phyloP scores from a whole-genome alignment of 2,113 vertebrate genomes.

The Misgurnus mizolepis region DNA sequence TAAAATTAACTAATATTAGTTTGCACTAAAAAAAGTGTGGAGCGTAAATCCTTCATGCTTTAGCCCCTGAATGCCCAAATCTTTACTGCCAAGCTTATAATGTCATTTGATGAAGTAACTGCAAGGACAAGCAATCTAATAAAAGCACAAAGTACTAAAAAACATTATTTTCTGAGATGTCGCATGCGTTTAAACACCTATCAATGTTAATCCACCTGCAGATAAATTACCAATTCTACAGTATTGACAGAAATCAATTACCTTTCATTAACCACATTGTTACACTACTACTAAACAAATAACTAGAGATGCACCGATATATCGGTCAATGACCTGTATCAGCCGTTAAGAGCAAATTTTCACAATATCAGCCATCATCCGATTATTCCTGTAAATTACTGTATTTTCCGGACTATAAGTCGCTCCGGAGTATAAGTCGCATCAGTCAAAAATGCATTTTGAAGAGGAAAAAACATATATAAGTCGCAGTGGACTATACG shows the following conservation, averaged over 20 bases:
- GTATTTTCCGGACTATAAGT: no score
- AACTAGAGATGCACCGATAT: no score
- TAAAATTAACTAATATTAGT: not conserved
- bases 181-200: not conserved
- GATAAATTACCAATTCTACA: not conserved
- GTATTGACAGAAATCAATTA: no score
- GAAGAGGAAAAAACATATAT: no score
- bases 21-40: slow-evolving; percentile 29
- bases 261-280: no score
- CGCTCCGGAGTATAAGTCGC: no score
- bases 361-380: no score
- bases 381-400: no score
- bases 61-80: slow-evolving; percentile 24
- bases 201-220: not conserved
- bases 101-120: slow-evolving; percentile 20
- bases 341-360: no score
- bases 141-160: slow-evolving; percentile 1
- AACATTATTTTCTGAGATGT: slow-evolving; percentile 7
- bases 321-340: no score
- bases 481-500: no score
- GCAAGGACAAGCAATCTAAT: slow-evolving; percentile 32
- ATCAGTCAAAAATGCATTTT: no score
- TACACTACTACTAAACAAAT: not conserved
- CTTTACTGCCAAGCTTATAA: slow-evolving; percentile 35
- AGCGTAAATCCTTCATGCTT: slow-evolving; percentile 31